A percentile compares a stretch with the other conserved stretches of the same genome.
Evolutionary conservation across 92 coral and sea anemone species (phyloP).

Genomic region (Paragorgia papillata): DNA sequence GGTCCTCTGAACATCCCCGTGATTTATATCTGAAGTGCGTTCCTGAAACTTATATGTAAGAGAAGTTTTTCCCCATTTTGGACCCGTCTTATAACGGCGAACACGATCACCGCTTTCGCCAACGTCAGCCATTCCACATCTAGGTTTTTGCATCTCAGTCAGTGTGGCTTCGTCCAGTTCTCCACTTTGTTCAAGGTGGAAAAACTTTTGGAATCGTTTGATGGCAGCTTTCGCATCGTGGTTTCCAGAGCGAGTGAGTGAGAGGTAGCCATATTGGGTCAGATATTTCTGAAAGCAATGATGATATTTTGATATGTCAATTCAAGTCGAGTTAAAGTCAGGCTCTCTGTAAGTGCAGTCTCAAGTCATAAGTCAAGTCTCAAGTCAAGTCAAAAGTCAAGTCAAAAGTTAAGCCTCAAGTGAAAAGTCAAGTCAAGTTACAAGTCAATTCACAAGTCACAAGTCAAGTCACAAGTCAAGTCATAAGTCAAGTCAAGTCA

Average conservation of each 20-base stretch:
- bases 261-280: background rate
- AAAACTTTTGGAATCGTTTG: slow-evolving; percentile 69
- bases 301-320: too few species aligned
- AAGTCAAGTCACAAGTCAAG: too few species aligned
- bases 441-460: too few species aligned
- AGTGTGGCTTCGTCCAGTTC: slow-evolving; percentile 66
- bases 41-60: slow-evolving; percentile 31
- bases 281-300: slow-evolving; percentile 10
- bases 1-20: background rate
- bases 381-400: too few species aligned
- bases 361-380: too few species aligned
- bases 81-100: slow-evolving; percentile 50
- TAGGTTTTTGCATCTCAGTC: slow-evolving; percentile 75
- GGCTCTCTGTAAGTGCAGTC: too few species aligned
- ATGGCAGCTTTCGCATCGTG: slow-evolving; percentile 67
- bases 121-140: slow-evolving; percentile 86
- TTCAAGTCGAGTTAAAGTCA: too few species aligned
- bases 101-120: slow-evolving; percentile 54
- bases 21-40: background rate
- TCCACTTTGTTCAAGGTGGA: slow-evolving; percentile 74
- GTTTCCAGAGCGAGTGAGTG: slow-evolving; percentile 58
- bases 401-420: too few species aligned
- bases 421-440: too few species aligned
- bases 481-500: too few species aligned
- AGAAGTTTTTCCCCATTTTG: slow-evolving; percentile 54